These are phyloP conservation scores for Eudasyphora cyanicolor DNA, from an alignment of 2,888 invertebrate species.

Conservation along the genomic window DNA sequence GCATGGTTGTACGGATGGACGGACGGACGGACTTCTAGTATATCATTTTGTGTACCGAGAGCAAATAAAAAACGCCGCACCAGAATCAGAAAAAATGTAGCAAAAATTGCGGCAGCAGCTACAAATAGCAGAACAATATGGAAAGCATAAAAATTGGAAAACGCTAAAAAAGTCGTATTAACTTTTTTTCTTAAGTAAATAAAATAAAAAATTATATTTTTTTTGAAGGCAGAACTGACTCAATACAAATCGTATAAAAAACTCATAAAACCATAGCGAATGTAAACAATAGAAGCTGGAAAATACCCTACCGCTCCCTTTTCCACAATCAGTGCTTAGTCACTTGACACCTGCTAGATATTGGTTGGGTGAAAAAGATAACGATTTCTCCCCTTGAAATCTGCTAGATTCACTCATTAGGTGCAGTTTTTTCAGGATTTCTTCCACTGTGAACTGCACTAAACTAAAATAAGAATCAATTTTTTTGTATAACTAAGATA, in stretches of 20 bases:
- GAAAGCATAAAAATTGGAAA: conserved; percentile 42
- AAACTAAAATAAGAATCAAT: too few relatives aligned
- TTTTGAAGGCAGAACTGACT: not conserved
- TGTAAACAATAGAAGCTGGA: not conserved
- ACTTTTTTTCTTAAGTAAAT: conserved; percentile 26
- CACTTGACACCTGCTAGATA: not conserved
- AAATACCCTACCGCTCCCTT: not conserved
- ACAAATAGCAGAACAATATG: conserved; percentile 37
- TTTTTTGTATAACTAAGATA: too few relatives aligned
- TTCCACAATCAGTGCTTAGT: not conserved
- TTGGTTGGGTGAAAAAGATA: not conserved
- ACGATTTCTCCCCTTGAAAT: not conserved
- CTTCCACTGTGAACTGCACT: too few relatives aligned
- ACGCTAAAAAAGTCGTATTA: conserved; percentile 25
- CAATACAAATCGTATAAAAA: conserved; percentile 12
- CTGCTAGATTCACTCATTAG: too few relatives aligned
- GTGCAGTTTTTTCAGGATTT: too few relatives aligned
- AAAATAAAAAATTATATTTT: conserved; percentile 29
- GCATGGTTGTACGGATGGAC: too few relatives aligned
- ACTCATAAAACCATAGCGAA: conserved; percentile 16
- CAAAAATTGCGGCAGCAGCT: conserved; percentile 11
- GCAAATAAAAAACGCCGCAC: conserved; percentile 35
- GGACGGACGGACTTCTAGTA: not conserved
- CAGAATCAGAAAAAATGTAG: not conserved
- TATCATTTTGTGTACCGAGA: conserved; percentile 3